phyloP scores from a whole-genome alignment of 2,113 vertebrate species.

The Campylomormyrus tamandua region DNA sequence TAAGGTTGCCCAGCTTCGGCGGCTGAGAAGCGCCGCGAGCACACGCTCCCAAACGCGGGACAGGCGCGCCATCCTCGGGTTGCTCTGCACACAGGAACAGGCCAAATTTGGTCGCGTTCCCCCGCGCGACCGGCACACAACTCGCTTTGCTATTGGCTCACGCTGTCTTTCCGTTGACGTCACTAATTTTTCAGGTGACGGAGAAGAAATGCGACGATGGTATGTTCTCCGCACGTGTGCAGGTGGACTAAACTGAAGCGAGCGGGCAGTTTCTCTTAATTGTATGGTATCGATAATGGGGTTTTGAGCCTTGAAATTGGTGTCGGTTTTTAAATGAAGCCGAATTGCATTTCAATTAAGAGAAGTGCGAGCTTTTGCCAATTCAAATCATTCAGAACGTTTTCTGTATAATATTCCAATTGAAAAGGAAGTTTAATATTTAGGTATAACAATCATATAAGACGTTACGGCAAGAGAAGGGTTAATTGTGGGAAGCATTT shows the following conservation, averaged over 20 bases:
- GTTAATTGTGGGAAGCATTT: background rate
- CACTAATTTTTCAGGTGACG: background rate
- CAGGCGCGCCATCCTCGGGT: conserved; percentile 39
- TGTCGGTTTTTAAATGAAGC: background rate
- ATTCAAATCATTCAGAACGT: background rate
- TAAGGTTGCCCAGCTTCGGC: conserved; percentile 12
- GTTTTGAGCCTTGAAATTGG: background rate
- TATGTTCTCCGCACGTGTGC: background rate
- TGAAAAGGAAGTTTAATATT: background rate
- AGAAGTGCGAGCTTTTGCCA: background rate
- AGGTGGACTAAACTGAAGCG: background rate
- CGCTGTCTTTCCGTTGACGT: background rate
- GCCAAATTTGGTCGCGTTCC: conserved; percentile 42
- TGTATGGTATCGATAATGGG: background rate
- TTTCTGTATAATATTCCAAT: background rate
- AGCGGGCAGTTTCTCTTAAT: background rate
- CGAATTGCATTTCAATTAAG: background rate
- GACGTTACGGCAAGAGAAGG: background rate
- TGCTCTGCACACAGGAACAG: conserved; percentile 19
- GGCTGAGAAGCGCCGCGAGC: conserved; percentile 27
- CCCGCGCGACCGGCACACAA: background rate
- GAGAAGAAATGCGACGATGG: background rate
- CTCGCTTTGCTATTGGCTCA: background rate
- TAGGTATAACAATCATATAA: background rate
- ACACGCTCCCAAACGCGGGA: conserved; percentile 28